These are phyloP conservation scores for Staurois parvus DNA, from an alignment of 2,797 vertebrate genomes.

Conservation along the genomic window DNA sequence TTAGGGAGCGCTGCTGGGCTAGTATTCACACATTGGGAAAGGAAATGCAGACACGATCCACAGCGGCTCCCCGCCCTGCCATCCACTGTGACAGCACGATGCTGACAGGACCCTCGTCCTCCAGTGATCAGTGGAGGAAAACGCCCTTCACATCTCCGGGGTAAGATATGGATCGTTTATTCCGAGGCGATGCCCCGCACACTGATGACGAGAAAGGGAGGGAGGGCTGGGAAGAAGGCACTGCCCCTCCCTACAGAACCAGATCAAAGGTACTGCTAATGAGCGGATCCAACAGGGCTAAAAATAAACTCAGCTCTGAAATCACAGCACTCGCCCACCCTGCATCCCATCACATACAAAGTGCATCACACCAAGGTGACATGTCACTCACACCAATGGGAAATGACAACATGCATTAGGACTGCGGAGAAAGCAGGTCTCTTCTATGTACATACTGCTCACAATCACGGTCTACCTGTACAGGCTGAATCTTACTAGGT, in stretches of 20 bases:
- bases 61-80: background rate
- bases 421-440: no score
- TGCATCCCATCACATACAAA: no score
- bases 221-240: slow-evolving; percentile 6
- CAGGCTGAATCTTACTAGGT: no score
- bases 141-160: slow-evolving; percentile 52
- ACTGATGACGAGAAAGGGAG: slow-evolving; percentile 43
- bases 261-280: slow-evolving; percentile 22
- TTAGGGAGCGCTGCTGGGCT: slow-evolving; percentile 22
- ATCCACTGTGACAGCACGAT: background rate
- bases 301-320: background rate
- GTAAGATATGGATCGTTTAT: slow-evolving; percentile 34
- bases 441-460: no score
- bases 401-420: no score
- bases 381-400: no score
- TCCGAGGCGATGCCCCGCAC: slow-evolving; percentile 46
- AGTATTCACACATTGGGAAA: background rate
- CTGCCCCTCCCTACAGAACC: slow-evolving; percentile 37
- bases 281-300: background rate
- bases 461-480: no score
- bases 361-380: no score
- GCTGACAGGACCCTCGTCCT: slow-evolving; percentile 29
- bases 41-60: background rate
- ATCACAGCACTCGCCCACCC: background rate
- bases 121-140: slow-evolving; percentile 33